Base-by-base conservation (phyloP, 2,113 vertebrate species). In the Zootoca vivipara region DNA sequence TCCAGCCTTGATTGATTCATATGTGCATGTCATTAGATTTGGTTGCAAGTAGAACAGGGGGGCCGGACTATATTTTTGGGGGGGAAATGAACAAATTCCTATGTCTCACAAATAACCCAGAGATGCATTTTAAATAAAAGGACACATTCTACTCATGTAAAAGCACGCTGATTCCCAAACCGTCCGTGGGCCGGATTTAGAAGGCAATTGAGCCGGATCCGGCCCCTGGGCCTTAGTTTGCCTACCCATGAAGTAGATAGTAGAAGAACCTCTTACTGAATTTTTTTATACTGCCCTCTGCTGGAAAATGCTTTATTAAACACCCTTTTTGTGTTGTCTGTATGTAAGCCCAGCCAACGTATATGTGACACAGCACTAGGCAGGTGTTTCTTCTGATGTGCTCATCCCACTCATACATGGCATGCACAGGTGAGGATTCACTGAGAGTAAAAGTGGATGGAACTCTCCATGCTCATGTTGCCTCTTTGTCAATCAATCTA, bases 271-370 rank as follows among this genome's bases (percentile, higher is more conserved):
- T 81, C 82, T 58, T 52, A 52, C 46, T 52, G 46, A 52, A 52
- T 56, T 46, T 38, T 58, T 62, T 18, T 62, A 65, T 88, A 52
- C 83, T 42, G 28, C 85, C 38, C 46, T 78, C 92, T 94, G 69
- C 83, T 94, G 93, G 86, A 73, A 26, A 77, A 18, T 0, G 1
- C 0, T 35, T 52, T 18, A 89, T 78, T 87, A 30, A 85, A 81
- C 56, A 40, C 12, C 1, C 5, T 9, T 87, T 83, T 9, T 2
- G 56, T 78, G 52, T 46, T n/a, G 28, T 42, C 56, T 64, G 28
- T 30, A 7, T 64, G 28, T 30, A 7, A 42, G 12, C 2, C 65
- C 1, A n/a, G 26, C 28, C 16, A 79, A 30, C 65, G 18, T 33
- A 2, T 6, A 75, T 4, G 35, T 38, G 18, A 83, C 42, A 65